Evolutionary conservation across 1,140 invertebrate genomes (phyloP), one percentile per base, ranked within the genome.

Genomic region (Drusus annulatus): DNA sequence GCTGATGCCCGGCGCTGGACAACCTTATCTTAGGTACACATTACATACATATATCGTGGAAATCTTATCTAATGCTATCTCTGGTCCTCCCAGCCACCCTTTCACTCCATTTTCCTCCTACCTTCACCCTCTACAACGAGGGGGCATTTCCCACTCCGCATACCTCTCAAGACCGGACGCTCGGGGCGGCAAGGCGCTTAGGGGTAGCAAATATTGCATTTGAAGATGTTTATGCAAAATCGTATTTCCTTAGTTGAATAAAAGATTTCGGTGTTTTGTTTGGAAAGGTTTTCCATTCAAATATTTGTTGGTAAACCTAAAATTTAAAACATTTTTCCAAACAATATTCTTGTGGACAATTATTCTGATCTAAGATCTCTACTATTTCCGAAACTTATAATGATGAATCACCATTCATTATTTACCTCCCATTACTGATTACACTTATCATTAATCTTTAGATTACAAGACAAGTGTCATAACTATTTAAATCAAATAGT

Each of bases 131-230:
- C 79, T 45, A 4, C 31, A 36, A 0, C 36, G 10, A 10, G 8
- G 36, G 10, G 36, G 36, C 36, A 45, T 81, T 85, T 85, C 85
- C 83, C 84, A 84, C 45, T 56, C 25, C 31, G 84, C 86, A 84
- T 85, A 86, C 87, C 87, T 86, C 88, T 58, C 82, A 88, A 87
- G 87, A 88, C 87, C 88, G 87, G 88, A 88, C 88, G 56, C 85
- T 85, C 56, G 23, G 54, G 15, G 62, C 65, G 36, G 62, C 36
- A 31, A 74, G 71, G 19, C 51, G 71, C 51, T 58, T 54, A 31
- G 71, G 28, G 71, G 71, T 74, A 17, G 51, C 25, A 69, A 69
- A 69, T 69, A 69, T 69, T 69, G 65, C 65, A 69, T 45, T 10
- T 50, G 65, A 10, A 50, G n/a, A 36, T 69, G 31, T 69, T 69